Percentiles rank a stretch among this genome's conserved stretches.
phyloP scores from a whole-genome alignment of 2,113 vertebrate species.

The Ceyx cyanopectus region DNA sequence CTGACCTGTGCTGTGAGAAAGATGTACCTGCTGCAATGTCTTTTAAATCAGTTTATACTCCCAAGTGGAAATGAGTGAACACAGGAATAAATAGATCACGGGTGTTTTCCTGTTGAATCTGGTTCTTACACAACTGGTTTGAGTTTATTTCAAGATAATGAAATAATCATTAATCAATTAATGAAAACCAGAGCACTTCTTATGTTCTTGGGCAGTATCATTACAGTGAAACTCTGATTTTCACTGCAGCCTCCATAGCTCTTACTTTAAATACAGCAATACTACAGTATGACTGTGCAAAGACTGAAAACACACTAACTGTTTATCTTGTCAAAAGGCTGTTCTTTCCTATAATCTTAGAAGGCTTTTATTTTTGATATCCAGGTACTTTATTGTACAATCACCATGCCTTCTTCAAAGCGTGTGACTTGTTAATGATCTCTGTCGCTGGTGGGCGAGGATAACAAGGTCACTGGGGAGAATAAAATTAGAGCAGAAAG shows the following conservation, averaged over 20 bases:
- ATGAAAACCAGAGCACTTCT: background rate
- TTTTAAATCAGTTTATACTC: background rate
- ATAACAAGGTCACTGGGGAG: slow-evolving; percentile 16
- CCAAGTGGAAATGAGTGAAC: background rate
- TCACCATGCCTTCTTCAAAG: background rate
- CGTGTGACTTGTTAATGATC: background rate
- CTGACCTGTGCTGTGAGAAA: background rate
- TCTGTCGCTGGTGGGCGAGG: background rate
- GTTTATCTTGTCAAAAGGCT: background rate
- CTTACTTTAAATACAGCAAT: background rate
- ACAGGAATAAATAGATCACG: background rate
- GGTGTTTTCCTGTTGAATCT: background rate
- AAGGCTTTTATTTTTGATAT: background rate
- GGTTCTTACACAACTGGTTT: background rate
- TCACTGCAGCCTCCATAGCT: background rate
- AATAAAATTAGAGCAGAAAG: slow-evolving; percentile 7
- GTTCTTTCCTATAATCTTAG: background rate
- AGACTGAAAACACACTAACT: background rate
- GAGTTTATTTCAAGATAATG: background rate
- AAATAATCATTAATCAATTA: too few relatives aligned
- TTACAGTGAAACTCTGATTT: background rate
- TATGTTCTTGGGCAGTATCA: background rate
- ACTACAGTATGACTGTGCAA: background rate
- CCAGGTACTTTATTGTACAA: background rate
- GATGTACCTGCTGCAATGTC: background rate